These are phyloP conservation scores for Tridacna crocea DNA, from an alignment of 2,888 invertebrate species.

Conservation along the genomic window DNA sequence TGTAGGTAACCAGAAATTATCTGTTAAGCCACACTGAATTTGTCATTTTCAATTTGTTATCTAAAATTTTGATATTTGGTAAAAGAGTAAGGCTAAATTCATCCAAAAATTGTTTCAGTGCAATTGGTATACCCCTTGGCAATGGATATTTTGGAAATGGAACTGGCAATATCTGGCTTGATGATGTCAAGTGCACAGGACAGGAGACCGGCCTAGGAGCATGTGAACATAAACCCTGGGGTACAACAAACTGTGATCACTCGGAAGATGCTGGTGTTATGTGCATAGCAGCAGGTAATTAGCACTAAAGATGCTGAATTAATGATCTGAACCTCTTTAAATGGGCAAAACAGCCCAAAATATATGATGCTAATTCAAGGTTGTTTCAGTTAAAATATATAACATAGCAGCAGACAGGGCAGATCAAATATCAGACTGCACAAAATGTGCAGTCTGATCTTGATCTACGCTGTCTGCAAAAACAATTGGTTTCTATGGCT, in stretches of 20 bases:
- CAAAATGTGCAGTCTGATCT: too few species aligned
- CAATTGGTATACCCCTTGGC: slow-evolving; percentile 63
- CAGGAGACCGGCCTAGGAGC: slow-evolving; percentile 67
- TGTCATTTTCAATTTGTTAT: too few species aligned
- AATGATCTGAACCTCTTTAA: not conserved
- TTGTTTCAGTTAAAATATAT: too few species aligned
- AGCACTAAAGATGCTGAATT: not conserved
- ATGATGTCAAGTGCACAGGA: slow-evolving; percentile 73
- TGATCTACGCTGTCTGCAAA: too few species aligned
- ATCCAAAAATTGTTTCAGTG: slow-evolving; percentile 48
- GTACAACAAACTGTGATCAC: slow-evolving; percentile 68
- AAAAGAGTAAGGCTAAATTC: not conserved
- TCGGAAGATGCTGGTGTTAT: slow-evolving; percentile 71
- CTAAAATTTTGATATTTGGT: too few species aligned
- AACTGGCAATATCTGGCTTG: slow-evolving; percentile 69
- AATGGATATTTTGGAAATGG: slow-evolving; percentile 67
- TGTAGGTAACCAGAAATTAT: too few species aligned
- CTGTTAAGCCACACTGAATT: too few species aligned
- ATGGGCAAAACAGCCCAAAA: not conserved
- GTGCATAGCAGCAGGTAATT: slow-evolving; percentile 54
- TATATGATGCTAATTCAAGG: too few species aligned
- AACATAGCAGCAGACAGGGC: too few species aligned
- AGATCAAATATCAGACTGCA: too few species aligned
- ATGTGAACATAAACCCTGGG: slow-evolving; percentile 69
- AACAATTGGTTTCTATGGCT: too few species aligned